Evolutionary conservation across 2,888 invertebrate species (phyloP), one percentile per base, ranked within the genome.

Genomic region (Drosophila phalerata): DNA sequence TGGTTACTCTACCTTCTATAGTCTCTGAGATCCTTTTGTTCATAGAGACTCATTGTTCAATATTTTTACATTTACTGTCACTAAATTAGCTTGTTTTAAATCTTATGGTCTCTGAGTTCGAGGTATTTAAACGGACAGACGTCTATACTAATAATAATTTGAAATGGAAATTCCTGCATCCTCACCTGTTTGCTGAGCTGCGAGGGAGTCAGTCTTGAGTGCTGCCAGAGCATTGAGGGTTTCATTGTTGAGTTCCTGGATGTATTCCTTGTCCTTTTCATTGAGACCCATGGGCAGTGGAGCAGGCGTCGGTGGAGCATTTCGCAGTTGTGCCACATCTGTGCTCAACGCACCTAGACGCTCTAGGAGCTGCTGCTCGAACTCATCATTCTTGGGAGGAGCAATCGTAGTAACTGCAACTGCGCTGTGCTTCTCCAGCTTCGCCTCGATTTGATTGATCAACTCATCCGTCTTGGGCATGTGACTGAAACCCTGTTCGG

Each of bases 201-300:
- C 91, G 3, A 92, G 91, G 2, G 95, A 78, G 28, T 93, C 93
- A 32, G 93, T 93, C 69, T 94, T 94, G 4, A 94, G 91, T 48
- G 94, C 93, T 61, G 94, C 93, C 43, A 96, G 77, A 0, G 94
- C 93, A 48, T 93, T 93, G 45, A 95, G 91, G 0, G 96, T 96
- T 56, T 94, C 93, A 90, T 96, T 96, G 70, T 94, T 94, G 34
- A 94, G 89, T 11, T 92, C 91, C 63, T 94, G 93, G 1, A 96
- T 91, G 92, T 94, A 90, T 91, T 94, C 56, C 90, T 93, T 51
- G 93, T 92, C 79, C 91, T 85, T 53, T 89, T 90, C 73, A 90
- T 93, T 72, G 91, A 94, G 86, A 4, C 81, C 89, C n/a, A 76
- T 65, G 0, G 73, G 37, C 6, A 45, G 28, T 3, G 69, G 15